Percentiles rank a stretch among this genome's conserved stretches.
These are phyloP conservation scores for Parnassius orleans DNA, from an alignment of 2,888 invertebrate species.

Conservation along the genomic window DNA sequence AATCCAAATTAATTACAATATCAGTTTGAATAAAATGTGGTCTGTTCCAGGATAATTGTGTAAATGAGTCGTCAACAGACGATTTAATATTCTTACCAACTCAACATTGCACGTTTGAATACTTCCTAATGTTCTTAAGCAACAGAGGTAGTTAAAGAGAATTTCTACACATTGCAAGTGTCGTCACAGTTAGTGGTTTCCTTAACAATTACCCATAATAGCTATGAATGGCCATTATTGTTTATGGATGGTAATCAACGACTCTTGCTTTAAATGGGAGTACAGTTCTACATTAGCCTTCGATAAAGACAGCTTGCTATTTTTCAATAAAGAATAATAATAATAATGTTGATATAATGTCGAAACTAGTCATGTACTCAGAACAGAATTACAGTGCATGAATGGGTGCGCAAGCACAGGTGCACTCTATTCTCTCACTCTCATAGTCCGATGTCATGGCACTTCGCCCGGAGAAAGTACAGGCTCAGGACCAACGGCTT, in stretches of 20 bases:
- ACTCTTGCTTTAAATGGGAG: constrained; percentile 4
- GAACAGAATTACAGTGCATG: too few relatives aligned
- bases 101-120: not conserved
- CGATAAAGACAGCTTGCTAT: not conserved
- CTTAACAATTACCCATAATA: constrained; percentile 12
- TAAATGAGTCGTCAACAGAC: not conserved
- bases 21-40: not conserved
- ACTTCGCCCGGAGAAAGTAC: too few relatives aligned
- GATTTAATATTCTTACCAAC: not conserved
- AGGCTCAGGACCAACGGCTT: too few relatives aligned
- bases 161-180: constrained; percentile 7
- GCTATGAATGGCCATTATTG: constrained; percentile 1
- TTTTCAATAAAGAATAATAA: too few relatives aligned
- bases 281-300: not conserved
- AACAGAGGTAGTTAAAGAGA: not conserved
- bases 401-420: too few relatives aligned
- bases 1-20: constrained; percentile 14
- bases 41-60: not conserved
- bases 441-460: too few relatives aligned
- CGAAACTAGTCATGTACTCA: too few relatives aligned
- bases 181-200: constrained; percentile 17
- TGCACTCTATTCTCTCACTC: too few relatives aligned
- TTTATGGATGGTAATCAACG: constrained; percentile 8
- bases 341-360: too few relatives aligned
- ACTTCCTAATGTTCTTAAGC: not conserved